Percentiles rank a stretch among this genome's conserved stretches.
These are phyloP conservation scores for Plecturocebus donacophilus DNA, from an alignment of 2,113 vertebrate species.

Conservation along the genomic window DNA sequence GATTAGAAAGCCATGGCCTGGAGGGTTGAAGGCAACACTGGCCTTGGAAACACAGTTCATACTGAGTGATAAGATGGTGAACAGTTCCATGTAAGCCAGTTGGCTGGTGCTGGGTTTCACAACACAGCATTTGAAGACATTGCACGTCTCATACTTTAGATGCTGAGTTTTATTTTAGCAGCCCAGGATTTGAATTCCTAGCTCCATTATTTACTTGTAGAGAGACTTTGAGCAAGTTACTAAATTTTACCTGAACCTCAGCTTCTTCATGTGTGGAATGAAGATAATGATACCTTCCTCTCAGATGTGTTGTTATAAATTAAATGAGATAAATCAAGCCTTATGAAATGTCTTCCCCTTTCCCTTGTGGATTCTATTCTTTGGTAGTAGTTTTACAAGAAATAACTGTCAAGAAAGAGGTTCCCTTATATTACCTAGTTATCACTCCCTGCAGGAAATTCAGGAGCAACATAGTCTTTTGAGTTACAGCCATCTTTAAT, in stretches of 20 bases:
- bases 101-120: neutral
- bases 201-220: neutral
- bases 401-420: neutral
- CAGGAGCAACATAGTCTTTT: neutral
- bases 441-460: neutral
- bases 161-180: neutral
- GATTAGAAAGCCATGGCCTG: neutral
- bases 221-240: neutral
- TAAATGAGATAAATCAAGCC: neutral
- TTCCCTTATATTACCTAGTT: neutral
- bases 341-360: neutral
- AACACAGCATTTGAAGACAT: neutral
- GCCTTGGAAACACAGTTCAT: neutral
- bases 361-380: neutral
- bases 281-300: neutral
- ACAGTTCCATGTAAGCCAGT: accelerated
- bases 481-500: neutral
- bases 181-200: neutral
- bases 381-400: neutral
- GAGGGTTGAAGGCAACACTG: neutral
- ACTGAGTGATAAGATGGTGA: neutral
- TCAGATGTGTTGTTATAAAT: neutral
- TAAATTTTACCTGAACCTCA: neutral
- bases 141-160: neutral
- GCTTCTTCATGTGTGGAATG: neutral